A percentile compares a stretch with the other conserved stretches of the same genome.
These are phyloP conservation scores for Callionymus lyra DNA, from an alignment of 2,113 vertebrate species.

Conservation along the genomic window DNA sequence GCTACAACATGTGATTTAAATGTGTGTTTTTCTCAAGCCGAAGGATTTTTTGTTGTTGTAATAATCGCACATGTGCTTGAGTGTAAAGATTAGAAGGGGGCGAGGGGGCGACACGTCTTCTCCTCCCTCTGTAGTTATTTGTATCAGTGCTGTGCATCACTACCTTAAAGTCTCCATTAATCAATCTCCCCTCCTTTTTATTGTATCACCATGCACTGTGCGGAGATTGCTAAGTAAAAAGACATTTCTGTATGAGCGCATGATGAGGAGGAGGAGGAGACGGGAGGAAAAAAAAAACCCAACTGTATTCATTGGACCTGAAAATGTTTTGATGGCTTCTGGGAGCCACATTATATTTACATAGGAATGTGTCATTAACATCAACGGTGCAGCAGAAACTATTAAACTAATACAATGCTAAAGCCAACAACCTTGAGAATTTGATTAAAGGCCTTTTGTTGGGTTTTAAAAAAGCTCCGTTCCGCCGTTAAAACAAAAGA, in stretches of 20 bases:
- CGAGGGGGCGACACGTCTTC: constrained; percentile 32
- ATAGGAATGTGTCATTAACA: constrained; percentile 93
- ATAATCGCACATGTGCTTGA: constrained; percentile 7
- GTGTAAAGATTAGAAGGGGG: constrained; percentile 1
- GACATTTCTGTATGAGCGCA: constrained; percentile 78
- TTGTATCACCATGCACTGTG: constrained; percentile 68
- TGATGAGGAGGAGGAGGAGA: not conserved
- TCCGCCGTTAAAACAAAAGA: constrained; percentile 77
- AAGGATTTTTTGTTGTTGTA: constrained; percentile 10
- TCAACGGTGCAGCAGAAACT: constrained; percentile 93
- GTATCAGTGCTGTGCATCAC: constrained; percentile 68
- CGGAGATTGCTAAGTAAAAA: constrained; percentile 82
- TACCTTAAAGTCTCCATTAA: constrained; percentile 77
- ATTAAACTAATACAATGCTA: constrained; percentile 97
- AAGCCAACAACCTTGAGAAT: constrained; percentile 92
- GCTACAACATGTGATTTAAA: constrained; percentile 50
- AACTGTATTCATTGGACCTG: constrained; percentile 93
- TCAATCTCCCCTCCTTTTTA: constrained; percentile 67
- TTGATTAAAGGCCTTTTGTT: constrained; percentile 95
- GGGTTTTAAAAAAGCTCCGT: constrained; percentile 83
- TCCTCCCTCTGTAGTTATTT: constrained; percentile 54
- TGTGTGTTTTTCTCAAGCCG: constrained; percentile 3
- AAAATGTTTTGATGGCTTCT: constrained; percentile 92
- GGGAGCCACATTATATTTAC: constrained; percentile 83
- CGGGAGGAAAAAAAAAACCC: constrained; percentile 70